Evolutionary conservation across 2,113 vertebrate genomes (phyloP).

Genomic region (Bambusicola thoracicus): DNA sequence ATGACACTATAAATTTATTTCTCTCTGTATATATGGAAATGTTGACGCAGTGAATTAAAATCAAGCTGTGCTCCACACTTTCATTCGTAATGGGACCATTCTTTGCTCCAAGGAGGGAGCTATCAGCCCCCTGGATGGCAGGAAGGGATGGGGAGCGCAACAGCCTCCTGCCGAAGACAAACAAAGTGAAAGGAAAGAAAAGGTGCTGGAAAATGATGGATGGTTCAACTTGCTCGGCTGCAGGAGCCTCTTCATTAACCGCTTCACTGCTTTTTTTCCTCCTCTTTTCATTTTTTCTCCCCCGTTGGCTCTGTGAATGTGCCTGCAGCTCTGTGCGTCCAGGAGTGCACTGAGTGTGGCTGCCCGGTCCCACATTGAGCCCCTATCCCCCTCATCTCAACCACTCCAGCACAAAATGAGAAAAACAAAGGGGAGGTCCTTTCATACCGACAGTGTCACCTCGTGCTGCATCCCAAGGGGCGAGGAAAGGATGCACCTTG

Average conservation of each 20-base stretch:
- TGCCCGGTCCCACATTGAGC: background rate
- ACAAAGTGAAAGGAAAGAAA: background rate
- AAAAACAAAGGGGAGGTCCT: background rate
- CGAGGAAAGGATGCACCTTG: background rate
- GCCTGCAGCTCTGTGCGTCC: background rate
- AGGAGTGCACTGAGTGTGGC: rapidly evolving
- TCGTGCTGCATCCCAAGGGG: rapidly evolving
- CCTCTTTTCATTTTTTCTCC: background rate
- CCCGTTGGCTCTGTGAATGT: background rate
- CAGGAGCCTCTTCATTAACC: background rate
- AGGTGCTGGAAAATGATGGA: background rate
- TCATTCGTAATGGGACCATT: background rate
- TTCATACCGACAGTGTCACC: background rate
- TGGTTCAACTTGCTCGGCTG: background rate
- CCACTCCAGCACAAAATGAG: background rate
- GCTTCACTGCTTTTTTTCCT: background rate
- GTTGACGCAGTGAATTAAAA: background rate
- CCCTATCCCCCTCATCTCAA: background rate
- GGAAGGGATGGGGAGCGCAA: background rate
- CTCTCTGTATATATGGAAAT: background rate
- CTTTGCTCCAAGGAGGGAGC: background rate
- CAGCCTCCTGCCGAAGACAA: background rate
- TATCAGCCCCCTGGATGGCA: background rate
- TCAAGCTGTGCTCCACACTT: slow-evolving; percentile 26
- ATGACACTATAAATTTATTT: background rate